Evolutionary conservation across 2,888 invertebrate genomes (phyloP), one percentile per base, ranked within the genome.

Genomic region (Eupithecia subfuscata): DNA sequence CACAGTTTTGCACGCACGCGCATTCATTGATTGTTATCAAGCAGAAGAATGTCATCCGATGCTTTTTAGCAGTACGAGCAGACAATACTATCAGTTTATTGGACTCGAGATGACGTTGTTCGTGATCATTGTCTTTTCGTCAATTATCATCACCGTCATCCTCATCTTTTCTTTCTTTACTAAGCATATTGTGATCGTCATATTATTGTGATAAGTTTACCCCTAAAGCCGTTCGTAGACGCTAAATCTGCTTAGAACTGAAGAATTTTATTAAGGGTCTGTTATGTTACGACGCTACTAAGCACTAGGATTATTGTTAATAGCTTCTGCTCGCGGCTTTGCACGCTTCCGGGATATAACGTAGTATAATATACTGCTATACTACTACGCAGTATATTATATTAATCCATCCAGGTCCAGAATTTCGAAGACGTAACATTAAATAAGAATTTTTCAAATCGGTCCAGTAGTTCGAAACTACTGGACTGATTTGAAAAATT

Each of bases 21-120:
- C 43, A 69, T 73, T 43, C 63, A 48, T 71, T 71, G 71, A 75
- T 74, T 74, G n/a, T 69, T 52, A 75, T 71, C 75, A 43, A 52
- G 48, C 30, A 12, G 63, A 11, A 22, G 14, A 48, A 70, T 16
- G 16, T 16, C 25, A 56, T 37, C n/a, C 18, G 40, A 52, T n/a
- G 69, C 48, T 52, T 69, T 70, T 65, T 70, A 74, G 12, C 69
- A 74, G 22, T 52, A 22, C 60, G 60, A 60, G 11, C 22, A 5
- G 25, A 60, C 60, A 60, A 60, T 60, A 25, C 22, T 60, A 22
- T 60, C 60, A 25, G 60, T 12, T 25, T 60, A 56, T 60, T 60
- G 4, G 22, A n/a, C 48, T 52, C 22, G 22, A 14, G 60, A 60
- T 25, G 22, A 60, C n/a, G 60, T 60, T 60, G 14, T 14, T 60